A percentile compares a stretch with the other conserved stretches of the same genome.
Evolutionary conservation across 2,888 invertebrate species (phyloP).

Genomic region (Heteromurus nitidus): DNA sequence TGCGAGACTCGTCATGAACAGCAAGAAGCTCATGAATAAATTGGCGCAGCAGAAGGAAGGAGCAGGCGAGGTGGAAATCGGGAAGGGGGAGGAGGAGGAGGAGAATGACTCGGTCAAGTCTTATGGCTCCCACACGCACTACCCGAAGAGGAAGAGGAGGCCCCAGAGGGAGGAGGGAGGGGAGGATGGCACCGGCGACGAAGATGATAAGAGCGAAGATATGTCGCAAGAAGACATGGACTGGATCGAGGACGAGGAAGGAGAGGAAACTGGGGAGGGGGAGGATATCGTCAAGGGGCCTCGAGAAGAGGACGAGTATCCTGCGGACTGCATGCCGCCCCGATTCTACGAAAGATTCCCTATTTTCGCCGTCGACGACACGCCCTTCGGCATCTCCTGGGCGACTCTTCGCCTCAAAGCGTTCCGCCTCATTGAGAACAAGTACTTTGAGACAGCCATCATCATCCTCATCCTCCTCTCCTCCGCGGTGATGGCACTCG

Average conservation of each 20-base stretch:
- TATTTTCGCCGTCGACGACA: conserved; percentile 83
- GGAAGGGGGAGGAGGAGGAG: no score
- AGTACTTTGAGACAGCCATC: conserved; percentile 99
- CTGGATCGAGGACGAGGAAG: conserved; percentile 77
- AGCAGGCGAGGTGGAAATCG: neutral
- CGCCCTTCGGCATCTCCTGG: conserved; percentile 88
- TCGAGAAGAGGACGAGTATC: conserved; percentile 80
- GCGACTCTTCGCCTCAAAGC: conserved; percentile 93
- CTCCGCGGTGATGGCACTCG: conserved; percentile 97
- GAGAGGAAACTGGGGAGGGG: conserved; percentile 75
- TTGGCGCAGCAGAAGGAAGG: conserved; percentile 39
- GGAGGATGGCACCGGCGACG: conserved; percentile 73
- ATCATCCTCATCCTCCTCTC: conserved; percentile 98
- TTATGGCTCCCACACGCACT: conserved; percentile 71
- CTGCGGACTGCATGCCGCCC: conserved; percentile 95
- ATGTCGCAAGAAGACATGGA: conserved; percentile 19
- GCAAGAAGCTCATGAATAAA: conserved; percentile 65
- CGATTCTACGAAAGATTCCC: conserved; percentile 91
- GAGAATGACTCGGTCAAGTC: conserved; percentile 69
- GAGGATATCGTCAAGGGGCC: conserved; percentile 52
- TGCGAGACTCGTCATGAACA: conserved; percentile 70
- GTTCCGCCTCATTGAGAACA: conserved; percentile 96
- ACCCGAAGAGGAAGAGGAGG: conserved; percentile 44
- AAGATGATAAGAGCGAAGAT: conserved; percentile 84
- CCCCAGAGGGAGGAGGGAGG: conserved; percentile 10